phyloP scores from a whole-genome alignment of 1,140 invertebrate species.

The Zaprionus taronus region DNA sequence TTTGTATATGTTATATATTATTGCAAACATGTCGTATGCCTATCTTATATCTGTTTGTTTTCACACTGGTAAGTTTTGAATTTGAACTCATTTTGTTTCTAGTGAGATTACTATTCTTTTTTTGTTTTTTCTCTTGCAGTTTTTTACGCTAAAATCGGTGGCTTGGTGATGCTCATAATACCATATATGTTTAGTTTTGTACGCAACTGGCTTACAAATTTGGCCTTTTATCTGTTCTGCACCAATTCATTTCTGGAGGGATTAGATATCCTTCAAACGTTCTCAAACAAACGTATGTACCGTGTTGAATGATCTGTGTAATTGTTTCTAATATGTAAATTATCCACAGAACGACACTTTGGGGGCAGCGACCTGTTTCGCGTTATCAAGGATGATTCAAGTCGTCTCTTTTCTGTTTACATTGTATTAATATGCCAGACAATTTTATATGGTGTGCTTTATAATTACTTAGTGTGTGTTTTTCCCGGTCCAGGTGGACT shows the following conservation, averaged over 20 bases:
- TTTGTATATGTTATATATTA: conserved; percentile 68
- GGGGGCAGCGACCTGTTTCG: conserved; percentile 43
- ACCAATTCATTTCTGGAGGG: conserved; percentile 71
- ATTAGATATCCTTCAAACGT: conserved; percentile 71
- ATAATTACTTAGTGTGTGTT: conserved; percentile 72
- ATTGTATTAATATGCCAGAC: conserved; percentile 59
- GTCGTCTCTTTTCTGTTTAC: conserved; percentile 64
- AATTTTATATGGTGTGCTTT: conserved; percentile 67
- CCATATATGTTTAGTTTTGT: conserved; percentile 73
- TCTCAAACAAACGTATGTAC: conserved; percentile 72
- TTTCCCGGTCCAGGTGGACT: conserved; percentile 78
- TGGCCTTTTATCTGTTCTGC: conserved; percentile 59
- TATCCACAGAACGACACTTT: conserved; percentile 61
- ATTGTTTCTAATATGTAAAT: background rate
- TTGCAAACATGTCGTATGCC: conserved; percentile 73
- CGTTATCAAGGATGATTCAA: conserved; percentile 65
- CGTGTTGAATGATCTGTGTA: background rate
- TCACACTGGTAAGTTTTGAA: conserved; percentile 68
- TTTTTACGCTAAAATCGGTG: conserved; percentile 81
- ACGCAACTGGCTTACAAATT: conserved; percentile 47
- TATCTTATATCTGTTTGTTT: conserved; percentile 82
- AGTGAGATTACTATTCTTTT: background rate
- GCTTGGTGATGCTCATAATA: conserved; percentile 66
- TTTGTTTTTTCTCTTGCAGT: conserved; percentile 48
- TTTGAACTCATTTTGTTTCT: background rate